Percentiles rank a stretch among this genome's conserved stretches.
phyloP scores from a whole-genome alignment of 2,797 vertebrate genomes.

The Lutra lutra region DNA sequence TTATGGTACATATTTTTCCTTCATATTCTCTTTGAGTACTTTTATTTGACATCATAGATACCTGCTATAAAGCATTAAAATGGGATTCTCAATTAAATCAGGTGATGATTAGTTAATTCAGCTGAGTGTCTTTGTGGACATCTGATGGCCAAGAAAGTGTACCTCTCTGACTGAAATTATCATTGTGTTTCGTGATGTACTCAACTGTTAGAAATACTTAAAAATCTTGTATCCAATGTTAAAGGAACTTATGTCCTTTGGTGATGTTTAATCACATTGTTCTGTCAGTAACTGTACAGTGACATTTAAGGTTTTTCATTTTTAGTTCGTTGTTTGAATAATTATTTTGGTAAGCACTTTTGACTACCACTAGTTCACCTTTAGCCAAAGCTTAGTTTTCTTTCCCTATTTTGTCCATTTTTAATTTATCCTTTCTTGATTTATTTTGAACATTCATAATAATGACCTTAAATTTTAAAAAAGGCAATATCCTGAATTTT shows the following conservation, averaged over 20 bases:
- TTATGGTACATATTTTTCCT: neutral
- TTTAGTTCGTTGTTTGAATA: neutral
- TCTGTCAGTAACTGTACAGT: neutral
- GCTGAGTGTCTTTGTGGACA: neutral
- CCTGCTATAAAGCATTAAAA: neutral
- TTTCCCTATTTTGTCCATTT: neutral
- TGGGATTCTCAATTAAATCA: neutral
- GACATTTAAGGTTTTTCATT: neutral
- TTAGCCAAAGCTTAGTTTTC: neutral
- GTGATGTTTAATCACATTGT: neutral
- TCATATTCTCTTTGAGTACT: neutral
- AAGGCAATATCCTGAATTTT: neutral
- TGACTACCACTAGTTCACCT: neutral
- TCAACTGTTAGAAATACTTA: neutral
- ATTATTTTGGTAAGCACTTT: neutral
- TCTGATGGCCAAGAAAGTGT: neutral
- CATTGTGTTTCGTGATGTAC: neutral
- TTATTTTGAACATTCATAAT: neutral
- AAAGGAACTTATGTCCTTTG: neutral
- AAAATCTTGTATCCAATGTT: neutral
- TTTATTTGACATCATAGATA: neutral
- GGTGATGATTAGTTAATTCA: neutral
- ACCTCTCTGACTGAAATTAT: neutral
- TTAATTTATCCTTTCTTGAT: neutral
- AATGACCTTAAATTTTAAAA: neutral